These are phyloP conservation scores for Anguilla obscura DNA, from an alignment of 2,797 vertebrate species.

Conservation along the genomic window DNA sequence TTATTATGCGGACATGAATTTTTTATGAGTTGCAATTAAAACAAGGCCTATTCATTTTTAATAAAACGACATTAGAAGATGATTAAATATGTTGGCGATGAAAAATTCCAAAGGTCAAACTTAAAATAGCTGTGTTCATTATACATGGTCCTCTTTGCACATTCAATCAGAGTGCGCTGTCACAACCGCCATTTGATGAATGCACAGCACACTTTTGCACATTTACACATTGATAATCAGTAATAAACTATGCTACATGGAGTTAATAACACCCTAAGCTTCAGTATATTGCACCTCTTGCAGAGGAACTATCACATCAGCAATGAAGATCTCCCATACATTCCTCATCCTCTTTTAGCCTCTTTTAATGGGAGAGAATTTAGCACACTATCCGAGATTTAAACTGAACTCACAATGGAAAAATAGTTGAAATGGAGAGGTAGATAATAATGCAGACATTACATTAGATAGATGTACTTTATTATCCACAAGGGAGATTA, in stretches of 20 bases:
- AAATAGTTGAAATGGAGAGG: too few species aligned
- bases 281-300: background rate
- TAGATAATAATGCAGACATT: too few species aligned
- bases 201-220: background rate
- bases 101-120: constrained; percentile 24
- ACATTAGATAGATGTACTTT: too few species aligned
- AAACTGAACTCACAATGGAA: too few species aligned
- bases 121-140: constrained; percentile 24
- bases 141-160: background rate
- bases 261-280: background rate
- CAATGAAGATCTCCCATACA: too few species aligned
- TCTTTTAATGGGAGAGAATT: too few species aligned
- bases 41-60: constrained; percentile 22
- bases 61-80: constrained; percentile 23
- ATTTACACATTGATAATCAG: background rate
- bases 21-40: constrained; percentile 30
- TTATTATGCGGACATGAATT: constrained; percentile 26
- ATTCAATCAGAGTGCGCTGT: background rate
- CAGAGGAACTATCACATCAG: too few species aligned
- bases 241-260: background rate
- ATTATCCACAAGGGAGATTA: too few species aligned
- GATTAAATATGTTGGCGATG: constrained; percentile 18
- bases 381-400: too few species aligned
- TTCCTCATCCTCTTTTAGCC: too few species aligned
- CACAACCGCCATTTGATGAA: background rate